Conservation (phyloP, 1,140 invertebrate genomes). For the Zaprionus nigranus region DNA sequence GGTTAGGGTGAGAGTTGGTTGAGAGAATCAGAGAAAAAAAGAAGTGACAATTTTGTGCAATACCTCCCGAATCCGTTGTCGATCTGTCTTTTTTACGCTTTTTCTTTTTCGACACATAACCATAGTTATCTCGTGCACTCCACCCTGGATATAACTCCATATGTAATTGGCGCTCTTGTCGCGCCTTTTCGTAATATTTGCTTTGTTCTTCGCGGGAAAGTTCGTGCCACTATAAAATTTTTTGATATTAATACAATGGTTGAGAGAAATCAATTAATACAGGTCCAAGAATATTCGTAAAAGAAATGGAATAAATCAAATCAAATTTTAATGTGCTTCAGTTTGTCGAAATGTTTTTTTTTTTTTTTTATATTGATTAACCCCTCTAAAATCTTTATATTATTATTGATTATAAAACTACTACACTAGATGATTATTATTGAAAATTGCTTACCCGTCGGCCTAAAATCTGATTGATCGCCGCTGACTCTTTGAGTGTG, state of each 20-base stretch:
- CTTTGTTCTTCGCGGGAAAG: conserved; percentile 99
- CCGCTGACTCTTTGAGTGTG: conserved; percentile 98
- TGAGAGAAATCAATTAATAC: conserved; percentile 46
- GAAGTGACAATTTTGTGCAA: conserved; percentile 85
- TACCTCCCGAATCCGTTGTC: conserved; percentile 97
- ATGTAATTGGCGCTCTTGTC: conserved; percentile 98
- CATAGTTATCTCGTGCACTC: conserved; percentile 99
- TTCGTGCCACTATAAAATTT: conserved; percentile 96
- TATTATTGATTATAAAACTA: background rate
- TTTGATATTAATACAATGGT: conserved; percentile 53
- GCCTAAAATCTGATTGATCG: conserved; percentile 99
- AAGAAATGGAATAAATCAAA: background rate
- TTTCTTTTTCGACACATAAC: conserved; percentile 99
- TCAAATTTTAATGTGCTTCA: background rate
- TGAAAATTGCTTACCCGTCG: conserved; percentile 91
- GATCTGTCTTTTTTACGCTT: conserved; percentile 99
- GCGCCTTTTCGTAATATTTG: conserved; percentile 99
- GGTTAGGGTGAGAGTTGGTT: background rate
- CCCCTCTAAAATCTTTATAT: background rate
- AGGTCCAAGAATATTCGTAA: background rate
- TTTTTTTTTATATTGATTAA: background rate
- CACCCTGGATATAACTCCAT: conserved; percentile 99
- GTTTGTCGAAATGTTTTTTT: background rate
- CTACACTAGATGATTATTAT: too few relatives aligned
- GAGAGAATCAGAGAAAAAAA: conserved; percentile 5